phyloP scores from a whole-genome alignment of 2,888 invertebrate species.

The Abrostola triplasia region DNA sequence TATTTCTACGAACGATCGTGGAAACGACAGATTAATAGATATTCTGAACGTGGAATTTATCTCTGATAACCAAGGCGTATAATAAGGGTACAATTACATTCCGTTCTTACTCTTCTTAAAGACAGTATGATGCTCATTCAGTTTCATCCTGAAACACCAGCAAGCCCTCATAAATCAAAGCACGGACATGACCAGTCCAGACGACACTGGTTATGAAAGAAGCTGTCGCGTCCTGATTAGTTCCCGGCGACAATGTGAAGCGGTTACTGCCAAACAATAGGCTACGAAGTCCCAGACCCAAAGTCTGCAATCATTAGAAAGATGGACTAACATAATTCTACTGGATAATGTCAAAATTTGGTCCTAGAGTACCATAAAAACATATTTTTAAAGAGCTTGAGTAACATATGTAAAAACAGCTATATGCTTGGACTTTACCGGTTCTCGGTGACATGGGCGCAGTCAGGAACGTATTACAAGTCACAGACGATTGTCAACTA shows the following conservation, averaged over 20 bases:
- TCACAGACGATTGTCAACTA: conserved; percentile 29
- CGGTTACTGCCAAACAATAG: conserved; percentile 6
- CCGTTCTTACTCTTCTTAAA: not conserved
- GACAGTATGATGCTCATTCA: not conserved
- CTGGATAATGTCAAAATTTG: too few species aligned
- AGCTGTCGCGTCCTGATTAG: conserved; percentile 66
- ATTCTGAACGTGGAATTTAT: not conserved
- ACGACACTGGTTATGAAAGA: conserved; percentile 50
- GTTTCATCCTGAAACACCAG: not conserved
- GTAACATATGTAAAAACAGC: not conserved
- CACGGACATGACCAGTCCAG: conserved; percentile 29
- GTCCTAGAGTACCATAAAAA: too few species aligned
- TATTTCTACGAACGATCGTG: conserved; percentile 7
- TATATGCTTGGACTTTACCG: not conserved
- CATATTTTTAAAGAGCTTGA: not conserved
- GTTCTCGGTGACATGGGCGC: conserved; percentile 35
- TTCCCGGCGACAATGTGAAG: conserved; percentile 31
- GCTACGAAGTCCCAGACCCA: not conserved
- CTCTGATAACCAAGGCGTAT: not conserved
- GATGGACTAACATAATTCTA: too few species aligned
- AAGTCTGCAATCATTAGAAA: too few species aligned
- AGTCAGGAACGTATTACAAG: conserved; percentile 37
- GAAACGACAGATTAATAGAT: not conserved
- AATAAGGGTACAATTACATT: too few species aligned
- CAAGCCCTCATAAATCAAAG: conserved; percentile 24